Conservation (phyloP, 2,888 invertebrate species). For the Drosophila melanocephala region DNA sequence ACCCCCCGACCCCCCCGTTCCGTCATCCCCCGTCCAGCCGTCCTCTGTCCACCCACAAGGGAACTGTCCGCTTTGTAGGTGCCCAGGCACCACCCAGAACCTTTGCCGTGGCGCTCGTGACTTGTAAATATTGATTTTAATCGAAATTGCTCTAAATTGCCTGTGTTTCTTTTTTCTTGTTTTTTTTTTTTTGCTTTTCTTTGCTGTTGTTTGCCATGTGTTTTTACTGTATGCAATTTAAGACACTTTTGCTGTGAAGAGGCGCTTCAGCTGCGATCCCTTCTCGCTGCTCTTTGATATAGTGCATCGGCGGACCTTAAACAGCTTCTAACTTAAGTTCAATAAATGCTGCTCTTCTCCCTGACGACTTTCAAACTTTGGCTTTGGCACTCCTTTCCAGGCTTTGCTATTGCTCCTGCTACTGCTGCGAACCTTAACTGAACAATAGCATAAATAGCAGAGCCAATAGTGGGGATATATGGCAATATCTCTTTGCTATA, state of each 20-base stretch:
- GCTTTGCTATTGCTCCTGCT: neutral
- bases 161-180: conserved; percentile 6
- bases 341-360: neutral
- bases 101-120: conserved; percentile 48
- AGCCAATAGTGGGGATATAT: neutral
- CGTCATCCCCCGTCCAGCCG: neutral
- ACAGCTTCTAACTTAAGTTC: neutral
- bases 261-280: conserved; percentile 24
- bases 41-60: neutral
- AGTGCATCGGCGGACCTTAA: neutral
- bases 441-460: neutral
- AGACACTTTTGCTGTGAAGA: conserved; percentile 78
- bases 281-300: neutral
- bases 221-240: conserved; percentile 64
- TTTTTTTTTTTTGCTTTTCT: no score
- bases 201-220: conserved; percentile 38
- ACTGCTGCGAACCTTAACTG: neutral
- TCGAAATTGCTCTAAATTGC: conserved; percentile 83
- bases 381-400: no score
- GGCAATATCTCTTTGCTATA: neutral
- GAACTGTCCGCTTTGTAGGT: conserved; percentile 17
- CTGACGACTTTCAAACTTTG: neutral
- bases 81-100: conserved; percentile 30
- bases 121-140: conserved; percentile 83
- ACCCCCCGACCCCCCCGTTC: neutral